Base-by-base conservation (phyloP, 2,888 invertebrate species). In the Tenthredo amoena region DNA sequence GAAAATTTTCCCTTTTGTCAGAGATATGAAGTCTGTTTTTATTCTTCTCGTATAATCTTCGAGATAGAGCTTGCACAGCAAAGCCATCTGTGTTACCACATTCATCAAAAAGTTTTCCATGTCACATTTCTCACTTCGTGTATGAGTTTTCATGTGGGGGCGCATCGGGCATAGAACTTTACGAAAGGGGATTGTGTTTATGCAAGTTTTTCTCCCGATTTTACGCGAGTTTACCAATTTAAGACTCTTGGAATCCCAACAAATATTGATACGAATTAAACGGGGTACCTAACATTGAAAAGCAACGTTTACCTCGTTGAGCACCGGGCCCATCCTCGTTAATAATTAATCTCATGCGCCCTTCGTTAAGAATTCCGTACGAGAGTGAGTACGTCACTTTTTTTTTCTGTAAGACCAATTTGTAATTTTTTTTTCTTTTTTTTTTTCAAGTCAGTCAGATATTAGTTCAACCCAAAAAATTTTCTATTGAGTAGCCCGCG, bases 201-300 rank as follows among this genome's bases (percentile, higher is more conserved):
- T 15, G 68, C 34, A 68, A 6, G 68, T 68, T 68, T 68, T 12
- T 6, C 18, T 34, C 18, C 18, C 1, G 34, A 68, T 68, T 68
- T 68, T 5, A 34, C 68, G 68, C 15, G 68, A 34, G 34, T 68
- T 68, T 34, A 6, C 34, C 34, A 68, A 34, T 15, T 15, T 12
- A 34, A 34, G 68, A 34, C 18, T 68, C 34, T 34, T 18, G 31
- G 68, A 34, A 34, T 34, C 34, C 31, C 34, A 18, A 68, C 68
- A 68, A 68, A 68, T 68, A 68, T 68, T 68, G 68, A 68, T 68
- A 68, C 34, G 34, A 68, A 68, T 68, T 68, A 34, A 68, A 34
- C 68, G 34, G 62, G 68, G 62, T 62, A 47, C 58, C 9, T 21
- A 68, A 68, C 68, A 68, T 68, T 68, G 34, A 34, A 68, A 68